These are phyloP conservation scores for Halocaridina rubra DNA, from an alignment of 2,888 invertebrate genomes.

Conservation along the genomic window DNA sequence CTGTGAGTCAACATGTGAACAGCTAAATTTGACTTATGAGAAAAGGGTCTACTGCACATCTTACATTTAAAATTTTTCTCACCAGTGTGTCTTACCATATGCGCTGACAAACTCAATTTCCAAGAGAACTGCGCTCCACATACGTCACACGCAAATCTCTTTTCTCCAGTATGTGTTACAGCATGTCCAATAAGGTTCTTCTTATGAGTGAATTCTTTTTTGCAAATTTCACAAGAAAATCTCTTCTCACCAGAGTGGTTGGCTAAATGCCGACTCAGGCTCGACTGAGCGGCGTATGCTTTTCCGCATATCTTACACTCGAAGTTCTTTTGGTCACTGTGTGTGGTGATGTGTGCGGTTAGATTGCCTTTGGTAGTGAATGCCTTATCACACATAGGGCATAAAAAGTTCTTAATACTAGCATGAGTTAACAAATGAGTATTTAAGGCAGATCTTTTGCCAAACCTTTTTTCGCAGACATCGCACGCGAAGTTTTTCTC, in stretches of 20 bases:
- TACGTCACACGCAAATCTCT: neutral
- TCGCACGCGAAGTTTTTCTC: neutral
- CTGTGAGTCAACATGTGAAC: neutral
- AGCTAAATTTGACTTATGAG: neutral
- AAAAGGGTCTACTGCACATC: neutral
- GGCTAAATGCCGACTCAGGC: too few relatives aligned
- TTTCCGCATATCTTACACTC: neutral
- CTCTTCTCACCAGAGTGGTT: neutral
- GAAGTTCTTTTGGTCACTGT: neutral
- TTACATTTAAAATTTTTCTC: neutral
- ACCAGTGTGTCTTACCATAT: neutral
- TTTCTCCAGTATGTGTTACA: neutral
- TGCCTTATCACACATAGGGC: neutral
- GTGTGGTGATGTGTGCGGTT: neutral
- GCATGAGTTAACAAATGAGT: neutral
- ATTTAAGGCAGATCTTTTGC: neutral
- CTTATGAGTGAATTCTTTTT: neutral
- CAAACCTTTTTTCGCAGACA: neutral
- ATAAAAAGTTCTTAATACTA: neutral
- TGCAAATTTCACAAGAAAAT: neutral
- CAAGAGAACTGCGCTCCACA: neutral
- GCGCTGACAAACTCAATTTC: neutral
- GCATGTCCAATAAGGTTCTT: neutral
- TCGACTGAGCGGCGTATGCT: neutral
- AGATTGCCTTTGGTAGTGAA: neutral